Percentiles rank a stretch among this genome's conserved stretches.
Conservation (phyloP, 64 coral and sea anemone species). For the Dendrophyllia cribrosa region DNA sequence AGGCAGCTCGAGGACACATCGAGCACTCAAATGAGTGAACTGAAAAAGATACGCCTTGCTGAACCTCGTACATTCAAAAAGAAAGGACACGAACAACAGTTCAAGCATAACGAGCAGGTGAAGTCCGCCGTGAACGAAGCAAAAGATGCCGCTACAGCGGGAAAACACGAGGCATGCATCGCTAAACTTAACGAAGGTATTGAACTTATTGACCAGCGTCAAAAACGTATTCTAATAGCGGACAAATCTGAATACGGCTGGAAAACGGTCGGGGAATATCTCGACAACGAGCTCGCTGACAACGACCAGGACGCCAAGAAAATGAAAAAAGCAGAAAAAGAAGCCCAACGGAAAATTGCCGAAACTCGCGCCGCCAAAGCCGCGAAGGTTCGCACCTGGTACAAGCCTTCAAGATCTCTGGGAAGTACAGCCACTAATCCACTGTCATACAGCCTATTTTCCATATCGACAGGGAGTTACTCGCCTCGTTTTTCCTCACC, state of each 20-base stretch:
- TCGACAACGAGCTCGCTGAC: background rate
- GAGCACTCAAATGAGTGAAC: background rate
- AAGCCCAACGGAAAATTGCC: constrained; percentile 11
- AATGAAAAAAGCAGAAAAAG: constrained; percentile 10
- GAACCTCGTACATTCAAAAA: constrained; percentile 12
- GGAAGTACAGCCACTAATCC: background rate
- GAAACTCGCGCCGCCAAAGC: background rate
- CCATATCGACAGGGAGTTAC: background rate
- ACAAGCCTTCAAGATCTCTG: background rate
- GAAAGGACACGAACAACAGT: constrained; percentile 5
- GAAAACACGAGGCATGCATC: background rate
- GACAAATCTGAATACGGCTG: background rate
- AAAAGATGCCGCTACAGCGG: background rate
- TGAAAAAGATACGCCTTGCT: background rate
- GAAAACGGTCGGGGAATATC: constrained; percentile 15
- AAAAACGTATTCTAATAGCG: constrained; percentile 1
- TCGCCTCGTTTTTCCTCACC: background rate
- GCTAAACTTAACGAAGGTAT: background rate
- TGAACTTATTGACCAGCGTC: background rate
- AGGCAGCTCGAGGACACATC: background rate
- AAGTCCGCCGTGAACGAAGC: background rate
- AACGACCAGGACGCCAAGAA: constrained; percentile 11
- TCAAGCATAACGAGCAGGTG: background rate
- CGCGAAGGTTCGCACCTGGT: background rate
- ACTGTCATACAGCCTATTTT: background rate